A percentile compares a stretch with the other conserved stretches of the same genome.
Conservation (phyloP, 2,888 invertebrate genomes). For the Dyspetes luteomarginatus region DNA sequence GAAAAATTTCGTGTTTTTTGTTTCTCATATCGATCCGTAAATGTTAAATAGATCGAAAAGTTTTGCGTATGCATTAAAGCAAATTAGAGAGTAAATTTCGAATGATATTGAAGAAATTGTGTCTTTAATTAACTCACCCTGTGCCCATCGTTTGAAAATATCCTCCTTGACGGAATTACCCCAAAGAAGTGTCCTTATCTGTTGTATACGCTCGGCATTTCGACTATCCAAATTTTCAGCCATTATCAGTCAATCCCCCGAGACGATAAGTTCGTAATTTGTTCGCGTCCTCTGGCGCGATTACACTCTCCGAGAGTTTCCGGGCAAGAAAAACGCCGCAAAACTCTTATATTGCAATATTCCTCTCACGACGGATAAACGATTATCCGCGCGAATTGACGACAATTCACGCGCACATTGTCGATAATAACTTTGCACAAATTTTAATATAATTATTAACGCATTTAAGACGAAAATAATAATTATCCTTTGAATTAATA, state of each 20-base stretch:
- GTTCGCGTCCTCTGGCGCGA: neutral
- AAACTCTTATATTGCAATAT: slow-evolving; percentile 3
- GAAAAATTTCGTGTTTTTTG: too few relatives aligned
- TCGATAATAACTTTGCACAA: neutral
- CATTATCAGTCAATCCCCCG: slow-evolving; percentile 78
- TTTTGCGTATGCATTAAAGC: too few relatives aligned
- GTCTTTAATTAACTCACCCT: slow-evolving; percentile 86
- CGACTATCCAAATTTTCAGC: slow-evolving; percentile 84
- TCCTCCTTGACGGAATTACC: slow-evolving; percentile 93
- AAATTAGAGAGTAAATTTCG: too few relatives aligned
- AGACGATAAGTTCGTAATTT: neutral
- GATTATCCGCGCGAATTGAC: slow-evolving; percentile 43
- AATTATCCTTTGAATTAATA: slow-evolving; percentile 14
- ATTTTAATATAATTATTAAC: too few relatives aligned
- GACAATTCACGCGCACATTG: slow-evolving; percentile 47
- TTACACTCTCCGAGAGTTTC: neutral
- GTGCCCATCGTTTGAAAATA: slow-evolving; percentile 96
- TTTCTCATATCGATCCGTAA: too few relatives aligned
- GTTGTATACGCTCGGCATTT: slow-evolving; percentile 87
- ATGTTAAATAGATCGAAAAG: too few relatives aligned
- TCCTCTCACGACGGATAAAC: slow-evolving; percentile 24
- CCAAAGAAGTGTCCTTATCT: slow-evolving; percentile 93
- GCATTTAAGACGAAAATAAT: slow-evolving; percentile 21
- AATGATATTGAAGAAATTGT: too few relatives aligned
- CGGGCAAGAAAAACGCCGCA: neutral